Conservation (phyloP, 2,797 vertebrate genomes). For the Platyrinchus mystaceus region DNA sequence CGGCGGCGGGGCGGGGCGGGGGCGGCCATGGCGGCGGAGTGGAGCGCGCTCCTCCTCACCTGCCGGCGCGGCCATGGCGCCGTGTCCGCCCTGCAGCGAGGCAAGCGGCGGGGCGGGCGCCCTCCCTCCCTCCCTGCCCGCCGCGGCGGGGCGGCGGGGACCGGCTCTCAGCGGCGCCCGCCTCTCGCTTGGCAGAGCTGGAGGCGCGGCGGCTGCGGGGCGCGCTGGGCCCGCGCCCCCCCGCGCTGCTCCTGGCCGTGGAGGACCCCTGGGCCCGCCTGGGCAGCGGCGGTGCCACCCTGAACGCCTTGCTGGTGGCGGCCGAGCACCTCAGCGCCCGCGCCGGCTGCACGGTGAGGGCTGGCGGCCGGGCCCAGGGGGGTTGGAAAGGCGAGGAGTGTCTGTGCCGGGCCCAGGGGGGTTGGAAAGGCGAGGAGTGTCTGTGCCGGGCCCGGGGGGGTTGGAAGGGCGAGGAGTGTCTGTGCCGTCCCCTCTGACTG, state of each 20-base stretch:
- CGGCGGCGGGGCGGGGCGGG: neutral
- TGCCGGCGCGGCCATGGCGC: slow-evolving; percentile 1
- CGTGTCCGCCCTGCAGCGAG: slow-evolving; percentile 29
- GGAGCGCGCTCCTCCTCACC: slow-evolving; percentile 13
- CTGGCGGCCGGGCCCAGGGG: neutral
- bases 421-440: rapidly evolving
- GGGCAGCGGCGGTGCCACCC: slow-evolving; percentile 92
- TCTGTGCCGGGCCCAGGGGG: no score
- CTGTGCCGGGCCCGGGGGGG: neutral
- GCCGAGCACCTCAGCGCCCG: slow-evolving; percentile 90
- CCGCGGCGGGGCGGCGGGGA: no score
- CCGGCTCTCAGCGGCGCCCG: neutral
- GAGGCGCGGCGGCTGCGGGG: slow-evolving; percentile 75
- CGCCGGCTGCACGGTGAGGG: slow-evolving; percentile 84
- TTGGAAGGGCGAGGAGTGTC: neutral
- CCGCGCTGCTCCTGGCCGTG: slow-evolving; percentile 81
- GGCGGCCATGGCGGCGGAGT: neutral
- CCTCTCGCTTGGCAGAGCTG: slow-evolving; percentile 79
- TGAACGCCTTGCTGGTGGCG: slow-evolving; percentile 91
- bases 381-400: neutral
- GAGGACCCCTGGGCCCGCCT: slow-evolving; percentile 83
- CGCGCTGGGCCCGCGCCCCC: slow-evolving; percentile 67
- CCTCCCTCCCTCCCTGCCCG: no score
- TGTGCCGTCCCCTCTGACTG: neutral
- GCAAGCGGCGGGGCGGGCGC: neutral